Conservation (phyloP, 1,140 invertebrate species). For the Dryas iulia region DNA sequence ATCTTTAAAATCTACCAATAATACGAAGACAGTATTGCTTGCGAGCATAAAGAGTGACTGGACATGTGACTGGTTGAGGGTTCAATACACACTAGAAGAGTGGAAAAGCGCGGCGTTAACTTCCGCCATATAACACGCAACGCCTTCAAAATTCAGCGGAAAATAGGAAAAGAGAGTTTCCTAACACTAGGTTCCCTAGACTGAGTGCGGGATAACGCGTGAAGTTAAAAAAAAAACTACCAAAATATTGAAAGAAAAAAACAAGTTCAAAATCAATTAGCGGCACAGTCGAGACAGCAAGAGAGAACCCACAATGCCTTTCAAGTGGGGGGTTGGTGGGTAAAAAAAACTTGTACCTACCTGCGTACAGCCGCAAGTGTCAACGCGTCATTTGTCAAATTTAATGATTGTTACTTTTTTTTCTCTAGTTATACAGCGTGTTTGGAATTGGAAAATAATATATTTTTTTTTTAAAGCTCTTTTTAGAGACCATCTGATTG, state of each 20-base stretch:
- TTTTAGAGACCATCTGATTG: too few relatives aligned
- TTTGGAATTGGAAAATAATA: not conserved
- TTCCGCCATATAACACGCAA: too few relatives aligned
- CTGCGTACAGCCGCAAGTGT: conserved; percentile 32
- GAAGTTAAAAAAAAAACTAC: not conserved
- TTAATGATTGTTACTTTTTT: conserved; percentile 5
- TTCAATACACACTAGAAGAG: too few relatives aligned
- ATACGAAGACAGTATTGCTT: too few relatives aligned
- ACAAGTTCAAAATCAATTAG: conserved; percentile 19
- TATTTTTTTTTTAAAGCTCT: too few relatives aligned
- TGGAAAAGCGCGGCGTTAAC: too few relatives aligned
- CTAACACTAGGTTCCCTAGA: too few relatives aligned
- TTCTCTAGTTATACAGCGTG: not conserved
- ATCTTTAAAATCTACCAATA: too few relatives aligned
- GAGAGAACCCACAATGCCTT: conserved; percentile 1
- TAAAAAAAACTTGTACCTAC: conserved; percentile 30
- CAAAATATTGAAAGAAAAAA: too few relatives aligned
- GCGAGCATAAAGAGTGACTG: too few relatives aligned
- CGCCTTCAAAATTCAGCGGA: not conserved
- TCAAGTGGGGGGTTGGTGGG: not conserved
- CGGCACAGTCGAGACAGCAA: not conserved
- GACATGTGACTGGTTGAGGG: too few relatives aligned
- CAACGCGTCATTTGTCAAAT: conserved; percentile 40
- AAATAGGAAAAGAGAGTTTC: not conserved
- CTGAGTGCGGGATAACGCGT: not conserved